Conservation (phyloP, 1,140 invertebrate species). For the Papilio xuthus region DNA sequence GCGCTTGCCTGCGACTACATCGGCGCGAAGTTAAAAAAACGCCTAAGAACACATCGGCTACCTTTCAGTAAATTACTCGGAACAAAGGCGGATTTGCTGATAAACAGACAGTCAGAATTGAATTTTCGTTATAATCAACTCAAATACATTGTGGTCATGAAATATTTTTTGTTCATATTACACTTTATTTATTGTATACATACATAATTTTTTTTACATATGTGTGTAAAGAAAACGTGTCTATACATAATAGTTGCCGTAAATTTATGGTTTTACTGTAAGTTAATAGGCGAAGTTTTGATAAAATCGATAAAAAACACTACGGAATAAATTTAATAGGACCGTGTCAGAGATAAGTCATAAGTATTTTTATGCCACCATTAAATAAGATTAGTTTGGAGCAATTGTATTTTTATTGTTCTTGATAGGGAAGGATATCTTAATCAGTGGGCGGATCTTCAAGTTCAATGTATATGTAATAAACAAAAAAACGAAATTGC, state of each 20-base stretch:
- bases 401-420: slow-evolving; percentile 21
- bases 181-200: too few relatives aligned
- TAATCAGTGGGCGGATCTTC: slow-evolving; percentile 9
- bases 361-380: slow-evolving; percentile 29
- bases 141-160: too few relatives aligned
- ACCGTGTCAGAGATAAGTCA: slow-evolving; percentile 11
- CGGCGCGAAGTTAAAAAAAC: too few relatives aligned
- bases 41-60: too few relatives aligned
- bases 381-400: slow-evolving; percentile 29
- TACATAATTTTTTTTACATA: not conserved
- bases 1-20: too few relatives aligned
- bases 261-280: slow-evolving; percentile 30
- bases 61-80: too few relatives aligned
- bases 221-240: not conserved
- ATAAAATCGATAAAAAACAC: not conserved
- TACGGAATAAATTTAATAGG: slow-evolving; percentile 3
- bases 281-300: slow-evolving; percentile 8
- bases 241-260: not conserved
- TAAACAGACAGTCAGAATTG: too few relatives aligned
- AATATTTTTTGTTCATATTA: too few relatives aligned
- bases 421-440: slow-evolving; percentile 16
- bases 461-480: not conserved
- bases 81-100: too few relatives aligned
- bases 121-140: too few relatives aligned
- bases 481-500: not conserved